These are phyloP conservation scores for Hydrozoanthus gracilis DNA, from an alignment of 92 coral and sea anemone genomes.

Conservation along the genomic window DNA sequence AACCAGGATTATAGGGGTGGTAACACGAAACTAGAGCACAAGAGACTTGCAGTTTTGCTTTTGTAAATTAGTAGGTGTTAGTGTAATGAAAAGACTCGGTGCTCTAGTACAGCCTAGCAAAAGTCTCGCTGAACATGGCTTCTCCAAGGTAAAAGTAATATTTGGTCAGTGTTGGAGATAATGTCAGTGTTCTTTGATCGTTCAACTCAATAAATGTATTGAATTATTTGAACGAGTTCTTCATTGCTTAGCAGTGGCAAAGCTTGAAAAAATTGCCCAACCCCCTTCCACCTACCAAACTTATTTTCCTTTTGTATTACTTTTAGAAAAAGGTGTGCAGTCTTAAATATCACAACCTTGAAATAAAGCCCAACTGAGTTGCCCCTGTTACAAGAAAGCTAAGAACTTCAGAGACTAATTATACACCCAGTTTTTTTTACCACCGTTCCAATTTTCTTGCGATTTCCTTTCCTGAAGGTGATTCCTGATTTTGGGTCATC, in stretches of 20 bases:
- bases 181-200: not conserved
- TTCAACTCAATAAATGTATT: constrained; percentile 47
- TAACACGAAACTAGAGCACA: constrained; percentile 34
- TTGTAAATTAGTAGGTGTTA: not conserved
- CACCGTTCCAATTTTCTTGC: too few species aligned
- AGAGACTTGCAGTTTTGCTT: constrained; percentile 34
- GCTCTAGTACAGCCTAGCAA: constrained; percentile 42
- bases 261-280: not conserved
- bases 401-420: too few species aligned
- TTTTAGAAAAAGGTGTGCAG: too few species aligned
- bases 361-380: too few species aligned
- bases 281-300: not conserved
- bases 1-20: constrained; percentile 4
- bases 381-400: too few species aligned
- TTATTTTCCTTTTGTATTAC: too few species aligned
- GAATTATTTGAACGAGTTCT: constrained; percentile 16
- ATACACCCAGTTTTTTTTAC: too few species aligned
- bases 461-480: too few species aligned
- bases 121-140: constrained; percentile 35
- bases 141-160: constrained; percentile 35
- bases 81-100: constrained; percentile 34
- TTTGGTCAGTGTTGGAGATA: constrained; percentile 16
- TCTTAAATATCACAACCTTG: too few species aligned
- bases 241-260: constrained; percentile 21
- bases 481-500: too few species aligned